Evolutionary conservation across 2,888 invertebrate genomes (phyloP).

Genomic region (Dicranocentrus wangi): DNA sequence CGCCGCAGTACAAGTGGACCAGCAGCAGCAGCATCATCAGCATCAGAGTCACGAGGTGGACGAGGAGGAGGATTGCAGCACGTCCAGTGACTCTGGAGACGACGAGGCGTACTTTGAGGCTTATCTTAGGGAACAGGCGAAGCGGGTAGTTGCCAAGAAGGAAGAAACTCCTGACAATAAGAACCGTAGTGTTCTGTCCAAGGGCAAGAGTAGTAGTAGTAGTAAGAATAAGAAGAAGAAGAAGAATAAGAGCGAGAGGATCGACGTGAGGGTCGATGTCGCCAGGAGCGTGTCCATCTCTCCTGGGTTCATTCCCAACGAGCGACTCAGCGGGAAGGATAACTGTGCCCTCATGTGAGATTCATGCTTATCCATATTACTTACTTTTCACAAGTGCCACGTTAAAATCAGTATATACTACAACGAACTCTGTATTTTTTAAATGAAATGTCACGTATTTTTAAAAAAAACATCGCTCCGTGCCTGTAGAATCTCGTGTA

Average conservation of each 20-base stretch:
- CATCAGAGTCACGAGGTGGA: background rate
- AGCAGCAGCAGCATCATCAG: background rate
- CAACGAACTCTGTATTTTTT: background rate
- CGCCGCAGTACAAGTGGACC: background rate
- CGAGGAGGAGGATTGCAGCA: background rate
- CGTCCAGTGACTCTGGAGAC: slow-evolving; percentile 3
- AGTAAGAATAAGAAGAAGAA: background rate
- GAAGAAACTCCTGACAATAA: too few species aligned
- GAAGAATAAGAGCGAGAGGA: background rate
- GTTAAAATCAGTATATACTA: too few species aligned
- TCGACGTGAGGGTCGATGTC: background rate
- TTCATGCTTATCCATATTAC: too few species aligned
- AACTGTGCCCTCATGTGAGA: slow-evolving; percentile 13
- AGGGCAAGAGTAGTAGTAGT: background rate
- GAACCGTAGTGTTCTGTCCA: too few species aligned
- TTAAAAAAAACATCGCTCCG: background rate
- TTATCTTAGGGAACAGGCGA: slow-evolving; percentile 32
- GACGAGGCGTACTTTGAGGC: slow-evolving; percentile 43
- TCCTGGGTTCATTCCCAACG: slow-evolving; percentile 34
- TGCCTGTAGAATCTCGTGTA: too few species aligned
- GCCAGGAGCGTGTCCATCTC: background rate
- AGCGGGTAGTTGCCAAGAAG: too few species aligned
- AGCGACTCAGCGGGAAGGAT: slow-evolving; percentile 19
- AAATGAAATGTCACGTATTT: background rate
- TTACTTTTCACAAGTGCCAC: too few species aligned